Evolutionary conservation across 2,888 invertebrate species (phyloP).

Genomic region (Limnephilus marmoratus): DNA sequence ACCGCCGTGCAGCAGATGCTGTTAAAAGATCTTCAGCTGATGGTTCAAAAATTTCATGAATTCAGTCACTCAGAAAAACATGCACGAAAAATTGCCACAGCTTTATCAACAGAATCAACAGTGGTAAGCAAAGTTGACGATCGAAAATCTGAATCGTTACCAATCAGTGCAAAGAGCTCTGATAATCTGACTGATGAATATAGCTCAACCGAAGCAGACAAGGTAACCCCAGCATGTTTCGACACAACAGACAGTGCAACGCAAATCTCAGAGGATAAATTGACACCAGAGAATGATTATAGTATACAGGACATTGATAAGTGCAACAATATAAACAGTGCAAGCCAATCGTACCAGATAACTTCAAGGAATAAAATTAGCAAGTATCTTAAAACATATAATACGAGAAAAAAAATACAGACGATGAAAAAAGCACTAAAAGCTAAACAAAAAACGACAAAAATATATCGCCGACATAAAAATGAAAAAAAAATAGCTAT

Average conservation of each 20-base stretch:
- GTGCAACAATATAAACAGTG: neutral
- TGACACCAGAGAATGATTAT: neutral
- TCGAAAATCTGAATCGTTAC: neutral
- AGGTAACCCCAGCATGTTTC: neutral
- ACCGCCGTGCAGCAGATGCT: neutral
- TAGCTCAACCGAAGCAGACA: neutral
- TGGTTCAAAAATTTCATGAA: neutral
- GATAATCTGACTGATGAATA: neutral
- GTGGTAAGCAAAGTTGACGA: neutral
- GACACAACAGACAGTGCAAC: neutral
- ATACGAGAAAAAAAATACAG: neutral
- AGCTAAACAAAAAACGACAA: neutral
- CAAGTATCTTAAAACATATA: neutral
- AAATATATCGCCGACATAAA: neutral
- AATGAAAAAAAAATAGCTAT: neutral
- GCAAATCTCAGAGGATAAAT: neutral
- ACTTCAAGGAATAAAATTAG: neutral
- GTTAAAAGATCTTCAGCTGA: neutral
- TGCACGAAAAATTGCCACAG: neutral
- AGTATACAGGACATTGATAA: neutral
- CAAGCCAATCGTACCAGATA: neutral
- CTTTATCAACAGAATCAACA: neutral
- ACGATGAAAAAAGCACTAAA: neutral
- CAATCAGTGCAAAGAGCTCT: neutral
- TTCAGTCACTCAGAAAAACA: neutral